A percentile compares a stretch with the other conserved stretches of the same genome.
Evolutionary conservation across 2,113 vertebrate genomes (phyloP).

Genomic region (Brachyhypopomus occidentalis): DNA sequence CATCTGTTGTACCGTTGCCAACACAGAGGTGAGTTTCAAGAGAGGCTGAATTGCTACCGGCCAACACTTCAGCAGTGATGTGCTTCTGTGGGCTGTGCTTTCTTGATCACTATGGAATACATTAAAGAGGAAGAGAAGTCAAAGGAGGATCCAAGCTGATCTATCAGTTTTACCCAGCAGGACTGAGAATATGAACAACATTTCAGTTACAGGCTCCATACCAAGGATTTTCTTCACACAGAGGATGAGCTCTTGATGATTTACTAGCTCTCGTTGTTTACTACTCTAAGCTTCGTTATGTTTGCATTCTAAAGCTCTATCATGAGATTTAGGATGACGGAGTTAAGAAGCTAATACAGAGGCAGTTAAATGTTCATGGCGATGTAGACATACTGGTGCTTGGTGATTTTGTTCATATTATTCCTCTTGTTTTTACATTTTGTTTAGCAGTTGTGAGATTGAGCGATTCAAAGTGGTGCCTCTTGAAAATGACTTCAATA

Average conservation of each 20-base stretch:
- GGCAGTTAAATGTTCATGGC: not conserved
- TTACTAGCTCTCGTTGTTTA: not conserved
- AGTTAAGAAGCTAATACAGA: not conserved
- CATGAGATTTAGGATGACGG: not conserved
- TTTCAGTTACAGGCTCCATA: not conserved
- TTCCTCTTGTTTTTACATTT: too few species aligned
- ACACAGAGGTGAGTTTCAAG: conserved; percentile 57
- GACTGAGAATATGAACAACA: conserved; percentile 9
- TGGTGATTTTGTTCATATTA: too few species aligned
- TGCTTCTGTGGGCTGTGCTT: not conserved
- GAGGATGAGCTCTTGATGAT: conserved; percentile 21
- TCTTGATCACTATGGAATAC: conserved; percentile 51
- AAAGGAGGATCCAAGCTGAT: conserved; percentile 49
- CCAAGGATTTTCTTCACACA: conserved; percentile 38
- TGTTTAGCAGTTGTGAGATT: too few species aligned
- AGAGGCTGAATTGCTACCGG: not conserved
- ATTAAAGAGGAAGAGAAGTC: conserved; percentile 36
- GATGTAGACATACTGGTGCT: not conserved
- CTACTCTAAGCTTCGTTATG: not conserved
- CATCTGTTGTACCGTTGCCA: conserved; percentile 51
- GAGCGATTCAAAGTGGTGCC: too few species aligned
- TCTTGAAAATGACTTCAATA: too few species aligned
- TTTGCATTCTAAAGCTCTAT: not conserved
- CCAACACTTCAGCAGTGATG: conserved; percentile 19
- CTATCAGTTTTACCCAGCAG: conserved; percentile 9